Conservation (phyloP, 2,888 invertebrate genomes). For the Pterostichus niger region DNA sequence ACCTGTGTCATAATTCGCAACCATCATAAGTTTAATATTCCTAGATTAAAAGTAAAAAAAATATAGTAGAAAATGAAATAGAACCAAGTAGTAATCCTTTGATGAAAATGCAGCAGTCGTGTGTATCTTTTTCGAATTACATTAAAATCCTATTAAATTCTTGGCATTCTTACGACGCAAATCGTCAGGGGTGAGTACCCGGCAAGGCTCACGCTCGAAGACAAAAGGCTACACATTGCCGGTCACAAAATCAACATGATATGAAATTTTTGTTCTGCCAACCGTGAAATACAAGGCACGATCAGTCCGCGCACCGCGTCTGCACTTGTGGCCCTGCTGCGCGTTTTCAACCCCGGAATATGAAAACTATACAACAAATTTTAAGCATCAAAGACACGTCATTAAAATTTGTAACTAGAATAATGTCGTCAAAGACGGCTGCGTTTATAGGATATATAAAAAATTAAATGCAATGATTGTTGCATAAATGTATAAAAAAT, state of each 20-base stretch:
- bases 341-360: neutral
- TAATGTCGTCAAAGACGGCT: too few species aligned
- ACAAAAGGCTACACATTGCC: slow-evolving; percentile 69
- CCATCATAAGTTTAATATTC: slow-evolving; percentile 6
- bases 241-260: slow-evolving; percentile 75
- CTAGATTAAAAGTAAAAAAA: neutral
- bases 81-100: slow-evolving; percentile 42
- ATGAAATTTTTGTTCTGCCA: slow-evolving; percentile 75
- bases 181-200: slow-evolving; percentile 37
- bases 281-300: slow-evolving; percentile 73
- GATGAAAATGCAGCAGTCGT: slow-evolving; percentile 55
- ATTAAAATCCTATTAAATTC: slow-evolving; percentile 66
- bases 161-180: slow-evolving; percentile 62
- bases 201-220: slow-evolving; percentile 55
- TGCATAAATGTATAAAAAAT: too few species aligned
- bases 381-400: too few species aligned
- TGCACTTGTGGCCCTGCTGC: slow-evolving; percentile 28
- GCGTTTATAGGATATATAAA: too few species aligned
- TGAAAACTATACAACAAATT: too few species aligned
- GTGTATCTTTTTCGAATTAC: slow-evolving; percentile 53
- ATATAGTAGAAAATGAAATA: neutral
- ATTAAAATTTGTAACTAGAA: too few species aligned
- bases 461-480: too few species aligned
- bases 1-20: neutral
- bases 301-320: slow-evolving; percentile 65